Percentiles rank a stretch among this genome's conserved stretches.
phyloP scores from a whole-genome alignment of 1,140 invertebrate genomes.

The Eupeodes corollae region DNA sequence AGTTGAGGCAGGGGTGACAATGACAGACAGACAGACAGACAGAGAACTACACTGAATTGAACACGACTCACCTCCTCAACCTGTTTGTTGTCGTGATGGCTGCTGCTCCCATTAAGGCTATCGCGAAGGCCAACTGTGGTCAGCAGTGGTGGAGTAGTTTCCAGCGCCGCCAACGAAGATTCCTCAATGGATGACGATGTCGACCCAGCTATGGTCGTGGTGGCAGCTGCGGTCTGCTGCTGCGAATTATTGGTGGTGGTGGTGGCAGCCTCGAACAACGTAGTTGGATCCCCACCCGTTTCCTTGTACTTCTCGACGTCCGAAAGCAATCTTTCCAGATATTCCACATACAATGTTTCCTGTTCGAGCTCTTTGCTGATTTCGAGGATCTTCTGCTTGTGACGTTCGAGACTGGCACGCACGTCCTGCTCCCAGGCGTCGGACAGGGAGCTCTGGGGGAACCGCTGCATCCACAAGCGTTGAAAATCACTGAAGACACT shows the following conservation, averaged over 20 bases:
- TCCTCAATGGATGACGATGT: background rate
- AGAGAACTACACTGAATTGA: no score
- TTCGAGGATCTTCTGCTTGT: conserved; percentile 68
- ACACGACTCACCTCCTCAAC: no score
- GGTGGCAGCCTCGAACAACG: conserved; percentile 31
- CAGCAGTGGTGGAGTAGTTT: no score
- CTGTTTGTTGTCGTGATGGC: no score
- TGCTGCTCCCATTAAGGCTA: no score
- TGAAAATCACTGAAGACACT: conserved; percentile 81
- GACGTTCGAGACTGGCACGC: conserved; percentile 72
- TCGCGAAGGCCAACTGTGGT: no score
- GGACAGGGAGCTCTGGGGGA: conserved; percentile 76
- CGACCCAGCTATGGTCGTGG: background rate
- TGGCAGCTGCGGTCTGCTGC: background rate
- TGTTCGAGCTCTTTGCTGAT: conserved; percentile 76
- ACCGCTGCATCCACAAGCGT: conserved; percentile 75
- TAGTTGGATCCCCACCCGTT: conserved; percentile 40
- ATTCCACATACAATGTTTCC: conserved; percentile 82
- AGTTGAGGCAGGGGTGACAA: no score
- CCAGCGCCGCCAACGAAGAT: no score
- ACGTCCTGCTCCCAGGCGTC: conserved; percentile 86
- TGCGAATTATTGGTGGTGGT: conserved; percentile 6
- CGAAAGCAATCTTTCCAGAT: conserved; percentile 67
- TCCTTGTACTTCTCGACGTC: conserved; percentile 65
- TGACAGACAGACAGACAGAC: no score